Conservation (phyloP, 2,797 vertebrate species). For the Eulemur rubriventer region DNA sequence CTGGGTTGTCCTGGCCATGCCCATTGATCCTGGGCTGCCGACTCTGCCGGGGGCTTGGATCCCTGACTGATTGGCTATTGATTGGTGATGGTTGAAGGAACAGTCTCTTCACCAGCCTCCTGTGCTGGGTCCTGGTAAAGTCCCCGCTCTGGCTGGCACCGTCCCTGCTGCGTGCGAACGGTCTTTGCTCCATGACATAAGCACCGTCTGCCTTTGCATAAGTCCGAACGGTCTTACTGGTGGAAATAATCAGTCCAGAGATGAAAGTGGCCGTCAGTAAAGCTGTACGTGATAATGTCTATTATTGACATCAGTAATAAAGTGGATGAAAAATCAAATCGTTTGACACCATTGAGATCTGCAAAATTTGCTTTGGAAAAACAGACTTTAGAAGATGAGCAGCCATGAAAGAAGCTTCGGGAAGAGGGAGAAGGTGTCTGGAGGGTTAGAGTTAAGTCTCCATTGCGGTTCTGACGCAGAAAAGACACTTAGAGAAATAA, state of each 20-base stretch:
- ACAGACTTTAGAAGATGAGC: fast-evolving
- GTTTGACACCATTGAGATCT: not conserved
- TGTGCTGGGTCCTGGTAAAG: not conserved
- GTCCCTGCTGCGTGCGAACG: not conserved
- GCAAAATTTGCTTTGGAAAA: not conserved
- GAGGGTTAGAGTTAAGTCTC: fast-evolving
- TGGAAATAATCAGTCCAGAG: not conserved
- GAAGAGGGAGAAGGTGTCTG: not conserved
- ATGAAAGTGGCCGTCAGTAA: not conserved
- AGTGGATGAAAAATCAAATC: not conserved
- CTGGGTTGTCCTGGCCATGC: not conserved
- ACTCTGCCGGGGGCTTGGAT: not conserved
- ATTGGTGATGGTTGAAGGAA: fast-evolving
- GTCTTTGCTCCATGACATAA: not conserved
- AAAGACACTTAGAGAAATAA: fast-evolving
- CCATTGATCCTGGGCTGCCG: too few species aligned
- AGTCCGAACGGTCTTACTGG: not conserved
- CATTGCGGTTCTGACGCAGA: fast-evolving
- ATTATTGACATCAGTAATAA: not conserved
- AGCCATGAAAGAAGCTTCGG: not conserved
- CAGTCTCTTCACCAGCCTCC: fast-evolving
- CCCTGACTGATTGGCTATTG: fast-evolving
- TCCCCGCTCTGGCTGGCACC: not conserved
- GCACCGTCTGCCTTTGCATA: not conserved
- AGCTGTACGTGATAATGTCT: fast-evolving